Evolutionary conservation across 2,888 invertebrate genomes (phyloP).

Genomic region (Tolmerus cingulatus): DNA sequence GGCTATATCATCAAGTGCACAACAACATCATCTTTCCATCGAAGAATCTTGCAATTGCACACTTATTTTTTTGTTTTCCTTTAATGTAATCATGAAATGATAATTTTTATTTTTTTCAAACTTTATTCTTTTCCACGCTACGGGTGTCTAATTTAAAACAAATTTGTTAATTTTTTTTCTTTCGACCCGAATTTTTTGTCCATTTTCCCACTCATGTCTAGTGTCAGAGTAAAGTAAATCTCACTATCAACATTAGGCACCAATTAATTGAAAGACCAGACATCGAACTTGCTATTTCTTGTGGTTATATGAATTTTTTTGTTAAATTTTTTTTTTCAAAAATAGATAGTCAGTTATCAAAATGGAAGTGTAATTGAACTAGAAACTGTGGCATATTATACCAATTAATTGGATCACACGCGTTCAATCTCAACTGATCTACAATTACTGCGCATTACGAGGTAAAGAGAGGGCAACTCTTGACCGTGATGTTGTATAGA

Average conservation of each 20-base stretch:
- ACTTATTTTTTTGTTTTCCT: background rate
- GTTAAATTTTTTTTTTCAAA: background rate
- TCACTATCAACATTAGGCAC: background rate
- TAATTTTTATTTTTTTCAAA: background rate
- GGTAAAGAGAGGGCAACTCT: background rate
- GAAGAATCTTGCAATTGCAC: background rate
- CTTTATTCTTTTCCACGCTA: background rate
- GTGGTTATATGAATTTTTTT: background rate
- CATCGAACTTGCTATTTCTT: background rate
- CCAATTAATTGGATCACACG: background rate
- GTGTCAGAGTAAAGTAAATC: background rate
- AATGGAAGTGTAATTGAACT: background rate
- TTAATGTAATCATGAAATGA: background rate
- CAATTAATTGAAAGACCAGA: background rate
- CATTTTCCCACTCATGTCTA: background rate
- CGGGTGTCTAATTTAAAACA: background rate
- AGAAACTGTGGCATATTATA: background rate
- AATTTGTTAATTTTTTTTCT: background rate
- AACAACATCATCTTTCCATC: background rate
- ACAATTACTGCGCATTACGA: background rate
- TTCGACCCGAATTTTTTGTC: background rate
- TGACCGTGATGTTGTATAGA: background rate
- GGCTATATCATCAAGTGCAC: background rate
- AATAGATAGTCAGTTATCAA: background rate
- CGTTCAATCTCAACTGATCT: background rate